These are phyloP conservation scores for Paratrypauchen microcephalus DNA, from an alignment of 2,797 vertebrate species.

Conservation along the genomic window DNA sequence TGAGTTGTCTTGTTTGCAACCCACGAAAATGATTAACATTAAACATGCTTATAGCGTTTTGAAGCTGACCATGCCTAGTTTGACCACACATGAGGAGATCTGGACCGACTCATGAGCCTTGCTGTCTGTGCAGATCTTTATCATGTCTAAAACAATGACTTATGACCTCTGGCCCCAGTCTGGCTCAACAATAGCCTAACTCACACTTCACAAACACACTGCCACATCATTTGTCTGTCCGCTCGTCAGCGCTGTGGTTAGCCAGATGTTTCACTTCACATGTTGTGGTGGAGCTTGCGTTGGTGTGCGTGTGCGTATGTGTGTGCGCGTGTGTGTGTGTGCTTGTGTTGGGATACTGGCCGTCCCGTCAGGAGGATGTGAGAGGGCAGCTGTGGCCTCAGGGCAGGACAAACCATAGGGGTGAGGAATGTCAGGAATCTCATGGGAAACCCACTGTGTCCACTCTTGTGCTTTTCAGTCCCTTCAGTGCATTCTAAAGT, in stretches of 20 bases:
- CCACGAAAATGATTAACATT: no score
- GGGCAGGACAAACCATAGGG: slow-evolving; percentile 31
- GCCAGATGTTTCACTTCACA: slow-evolving; percentile 52
- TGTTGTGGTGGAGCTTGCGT: slow-evolving; percentile 36
- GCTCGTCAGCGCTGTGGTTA: slow-evolving; percentile 23
- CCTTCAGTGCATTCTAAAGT: slow-evolving; percentile 9
- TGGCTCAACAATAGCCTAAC: slow-evolving; percentile 45
- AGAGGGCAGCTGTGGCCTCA: slow-evolving; percentile 61
- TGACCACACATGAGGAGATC: slow-evolving; percentile 9
- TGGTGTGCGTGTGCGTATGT: slow-evolving; percentile 15
- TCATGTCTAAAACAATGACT: slow-evolving; percentile 49
- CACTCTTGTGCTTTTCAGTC: slow-evolving; percentile 46
- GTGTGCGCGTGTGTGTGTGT: slow-evolving; percentile 1
- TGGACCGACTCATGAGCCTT: slow-evolving; percentile 10
- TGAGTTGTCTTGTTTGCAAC: no score
- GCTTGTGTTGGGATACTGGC: slow-evolving; percentile 36
- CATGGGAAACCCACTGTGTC: slow-evolving; percentile 52
- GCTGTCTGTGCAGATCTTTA: slow-evolving; percentile 58
- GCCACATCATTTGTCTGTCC: slow-evolving; percentile 17
- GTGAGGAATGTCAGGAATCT: slow-evolving; percentile 71
- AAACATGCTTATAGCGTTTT: not conserved
- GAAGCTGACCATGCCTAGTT: not conserved
- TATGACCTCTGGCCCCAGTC: slow-evolving; percentile 39
- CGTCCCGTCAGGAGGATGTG: slow-evolving; percentile 63
- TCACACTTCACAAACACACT: slow-evolving; percentile 41